Evolutionary conservation across 2,797 vertebrate genomes (phyloP), one percentile per base, ranked within the genome.

Genomic region (Discoglossus pictus): DNA sequence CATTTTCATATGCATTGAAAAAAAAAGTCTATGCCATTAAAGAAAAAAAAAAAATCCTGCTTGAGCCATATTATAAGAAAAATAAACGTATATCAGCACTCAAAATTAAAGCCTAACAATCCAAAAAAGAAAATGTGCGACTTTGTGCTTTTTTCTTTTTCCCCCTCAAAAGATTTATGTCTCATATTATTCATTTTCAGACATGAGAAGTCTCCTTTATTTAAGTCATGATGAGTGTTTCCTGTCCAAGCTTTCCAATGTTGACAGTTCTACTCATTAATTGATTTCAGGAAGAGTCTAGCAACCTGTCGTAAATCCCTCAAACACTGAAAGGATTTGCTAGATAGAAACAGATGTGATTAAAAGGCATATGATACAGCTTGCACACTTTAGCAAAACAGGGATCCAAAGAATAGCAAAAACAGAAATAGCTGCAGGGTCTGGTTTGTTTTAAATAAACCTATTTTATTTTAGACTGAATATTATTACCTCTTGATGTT

Each of bases 251-350:
- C 43, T 71, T 64, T 65, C 25, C 53, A 50, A 23, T 71, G 68
- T 65, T 71, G 68, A 71, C 68, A 64, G 68, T 64, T 71, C 42
- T 71, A 40, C 68, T 71, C 61, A 71, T 71, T 71, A 71, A 71
- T 71, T 71, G 68, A 71, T 71, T 71, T 71, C 61, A 65, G 68
- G 61, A 71, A 71, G 52, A 54, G 61, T 64, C 61, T 64, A 59
- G 46, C 68, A 71, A 71, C 68, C 44, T 64, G 61, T 71, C 61
- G 46, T 64, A 71, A 71, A 64, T 71, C 68, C 61, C 51, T 65
- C 68, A 71, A 71, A 71, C 46, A 48, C 61, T 64, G 68, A 71
- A 71, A 65, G 68, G 68, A 71, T 71, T 71, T 71, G 61, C 25
- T 71, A 31, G 60, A 63, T 52, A 68, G 65, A 68, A 71, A 71